Conservation (phyloP, 2,888 invertebrate genomes). For the Hoplodrina blanda region DNA sequence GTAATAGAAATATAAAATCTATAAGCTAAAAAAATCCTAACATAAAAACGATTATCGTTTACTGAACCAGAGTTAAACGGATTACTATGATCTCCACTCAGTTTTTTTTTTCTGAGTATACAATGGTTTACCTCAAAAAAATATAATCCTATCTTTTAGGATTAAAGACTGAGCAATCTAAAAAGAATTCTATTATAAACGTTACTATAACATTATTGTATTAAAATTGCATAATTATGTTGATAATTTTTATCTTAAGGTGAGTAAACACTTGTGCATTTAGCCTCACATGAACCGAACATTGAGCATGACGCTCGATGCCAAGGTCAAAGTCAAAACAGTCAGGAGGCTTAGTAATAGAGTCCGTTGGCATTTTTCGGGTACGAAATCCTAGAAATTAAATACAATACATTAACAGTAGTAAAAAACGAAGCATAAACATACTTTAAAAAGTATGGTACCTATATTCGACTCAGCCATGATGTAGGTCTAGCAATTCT, state of each 20-base stretch:
- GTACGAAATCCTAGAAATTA: too few relatives aligned
- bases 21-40: background rate
- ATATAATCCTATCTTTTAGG: slow-evolving; percentile 27
- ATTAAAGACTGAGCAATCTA: slow-evolving; percentile 25
- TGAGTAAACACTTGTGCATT: too few relatives aligned
- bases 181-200: slow-evolving; percentile 18
- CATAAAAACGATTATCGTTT: slow-evolving; percentile 23
- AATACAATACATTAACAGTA: too few relatives aligned
- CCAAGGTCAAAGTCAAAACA: too few relatives aligned
- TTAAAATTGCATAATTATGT: slow-evolving; percentile 17
- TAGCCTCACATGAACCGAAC: too few relatives aligned
- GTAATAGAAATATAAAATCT: background rate
- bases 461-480: too few relatives aligned
- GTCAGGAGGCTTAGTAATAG: background rate
- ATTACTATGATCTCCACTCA: slow-evolving; percentile 27
- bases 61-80: slow-evolving; percentile 16
- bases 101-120: slow-evolving; percentile 23
- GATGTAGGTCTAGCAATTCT: background rate
- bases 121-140: slow-evolving; percentile 16
- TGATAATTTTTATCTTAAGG: slow-evolving; percentile 3
- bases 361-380: too few relatives aligned
- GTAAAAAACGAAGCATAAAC: too few relatives aligned
- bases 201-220: slow-evolving; percentile 1
- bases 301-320: too few relatives aligned
- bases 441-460: too few relatives aligned